Evolutionary conservation across 2,888 invertebrate species (phyloP).

Genomic region (Saturnia japonica): DNA sequence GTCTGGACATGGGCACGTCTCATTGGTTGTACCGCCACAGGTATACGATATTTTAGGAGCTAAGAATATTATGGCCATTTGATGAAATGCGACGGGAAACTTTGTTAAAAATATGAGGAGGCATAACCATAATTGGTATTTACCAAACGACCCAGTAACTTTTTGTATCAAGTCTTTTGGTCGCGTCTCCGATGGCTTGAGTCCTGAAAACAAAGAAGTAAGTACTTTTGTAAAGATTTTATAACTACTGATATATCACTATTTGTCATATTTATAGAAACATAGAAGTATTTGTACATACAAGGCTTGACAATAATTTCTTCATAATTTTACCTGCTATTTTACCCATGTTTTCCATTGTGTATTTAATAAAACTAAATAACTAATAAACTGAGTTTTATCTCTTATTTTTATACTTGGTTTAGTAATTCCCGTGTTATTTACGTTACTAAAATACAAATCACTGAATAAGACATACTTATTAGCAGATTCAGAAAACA

Average conservation of each 20-base stretch:
- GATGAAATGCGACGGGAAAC: slow-evolving; percentile 77
- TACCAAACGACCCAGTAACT: slow-evolving; percentile 76
- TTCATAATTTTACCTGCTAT: too few species aligned
- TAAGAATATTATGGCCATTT: slow-evolving; percentile 77
- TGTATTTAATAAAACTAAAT: background rate
- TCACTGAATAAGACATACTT: background rate
- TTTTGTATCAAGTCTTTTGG: slow-evolving; percentile 56
- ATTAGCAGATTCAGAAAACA: too few species aligned
- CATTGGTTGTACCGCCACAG: slow-evolving; percentile 49
- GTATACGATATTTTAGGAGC: slow-evolving; percentile 63
- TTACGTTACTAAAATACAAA: background rate
- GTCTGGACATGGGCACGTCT: slow-evolving; percentile 80
- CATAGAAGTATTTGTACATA: background rate
- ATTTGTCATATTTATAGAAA: background rate
- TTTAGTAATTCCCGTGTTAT: background rate
- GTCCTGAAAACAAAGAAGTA: slow-evolving; percentile 31
- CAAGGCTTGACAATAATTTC: background rate
- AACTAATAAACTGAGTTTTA: background rate
- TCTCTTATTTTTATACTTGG: background rate
- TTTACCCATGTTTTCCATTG: background rate
- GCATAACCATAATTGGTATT: slow-evolving; percentile 74
- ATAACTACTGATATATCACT: background rate
- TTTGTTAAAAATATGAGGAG: slow-evolving; percentile 67
- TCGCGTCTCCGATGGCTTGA: slow-evolving; percentile 28
- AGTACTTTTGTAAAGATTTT: background rate